Evolutionary conservation across 2,113 vertebrate species (phyloP).

Genomic region (Heliornis fulica): DNA sequence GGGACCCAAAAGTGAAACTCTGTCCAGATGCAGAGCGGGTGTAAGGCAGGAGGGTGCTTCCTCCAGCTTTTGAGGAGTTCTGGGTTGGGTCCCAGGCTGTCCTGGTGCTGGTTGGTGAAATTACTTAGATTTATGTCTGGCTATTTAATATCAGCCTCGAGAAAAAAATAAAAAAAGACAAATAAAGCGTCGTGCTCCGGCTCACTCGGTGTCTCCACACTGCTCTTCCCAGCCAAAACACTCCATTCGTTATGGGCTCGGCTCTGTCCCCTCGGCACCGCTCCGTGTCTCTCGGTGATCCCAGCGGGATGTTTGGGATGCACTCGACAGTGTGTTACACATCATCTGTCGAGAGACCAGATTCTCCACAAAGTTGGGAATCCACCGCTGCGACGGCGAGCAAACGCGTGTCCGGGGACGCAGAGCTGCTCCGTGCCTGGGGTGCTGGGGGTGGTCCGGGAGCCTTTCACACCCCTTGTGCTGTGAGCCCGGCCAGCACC

Average conservation of each 20-base stretch:
- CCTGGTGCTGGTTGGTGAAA: not conserved
- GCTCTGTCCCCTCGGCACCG: not conserved
- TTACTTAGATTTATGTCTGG: not conserved
- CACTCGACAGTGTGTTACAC: not conserved
- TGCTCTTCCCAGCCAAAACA: not conserved
- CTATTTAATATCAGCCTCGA: not conserved
- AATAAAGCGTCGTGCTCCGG: too few relatives aligned
- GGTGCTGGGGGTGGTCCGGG: not conserved
- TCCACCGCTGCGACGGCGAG: not conserved
- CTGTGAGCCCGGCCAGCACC: not conserved
- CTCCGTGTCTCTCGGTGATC: not conserved
- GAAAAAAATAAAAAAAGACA: too few relatives aligned
- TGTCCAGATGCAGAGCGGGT: not conserved
- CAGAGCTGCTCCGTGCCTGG: not conserved
- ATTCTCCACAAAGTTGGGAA: not conserved
- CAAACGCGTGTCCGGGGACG: not conserved
- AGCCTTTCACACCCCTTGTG: not conserved
- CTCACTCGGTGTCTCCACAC: too few relatives aligned
- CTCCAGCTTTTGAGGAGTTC: not conserved
- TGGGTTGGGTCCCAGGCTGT: not conserved
- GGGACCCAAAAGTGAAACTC: rapidly evolving
- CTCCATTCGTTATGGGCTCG: conserved; percentile 9
- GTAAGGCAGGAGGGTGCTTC: not conserved
- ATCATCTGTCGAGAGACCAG: not conserved
- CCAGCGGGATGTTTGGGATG: not conserved